phyloP scores from a whole-genome alignment of 2,113 vertebrate species.

The Bubalus kerabau region DNA sequence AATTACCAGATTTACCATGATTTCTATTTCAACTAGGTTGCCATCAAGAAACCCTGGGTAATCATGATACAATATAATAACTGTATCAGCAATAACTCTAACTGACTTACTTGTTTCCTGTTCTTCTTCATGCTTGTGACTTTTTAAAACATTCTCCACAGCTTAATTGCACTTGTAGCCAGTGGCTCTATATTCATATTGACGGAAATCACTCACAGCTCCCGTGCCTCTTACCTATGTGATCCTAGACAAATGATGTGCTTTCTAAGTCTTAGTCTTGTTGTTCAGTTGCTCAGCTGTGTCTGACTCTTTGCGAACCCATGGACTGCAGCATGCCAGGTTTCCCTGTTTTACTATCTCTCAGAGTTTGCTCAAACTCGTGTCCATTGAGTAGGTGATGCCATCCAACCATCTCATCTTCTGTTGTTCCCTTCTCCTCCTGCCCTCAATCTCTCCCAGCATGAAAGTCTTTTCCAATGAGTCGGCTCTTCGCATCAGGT shows the following conservation, averaged over 20 bases:
- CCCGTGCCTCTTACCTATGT: background rate
- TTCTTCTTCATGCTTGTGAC: background rate
- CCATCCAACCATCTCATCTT: background rate
- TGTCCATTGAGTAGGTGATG: background rate
- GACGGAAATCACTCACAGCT: background rate
- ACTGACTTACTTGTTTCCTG: background rate
- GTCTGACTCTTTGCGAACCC: background rate
- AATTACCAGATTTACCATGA: background rate
- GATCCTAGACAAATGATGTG: background rate
- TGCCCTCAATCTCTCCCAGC: background rate
- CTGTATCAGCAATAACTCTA: background rate
- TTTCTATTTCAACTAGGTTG: background rate
- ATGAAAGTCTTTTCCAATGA: background rate
- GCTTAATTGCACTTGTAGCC: background rate
- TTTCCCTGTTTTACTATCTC: background rate
- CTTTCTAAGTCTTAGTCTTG: background rate
- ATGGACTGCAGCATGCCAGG: background rate
- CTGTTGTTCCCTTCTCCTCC: background rate
- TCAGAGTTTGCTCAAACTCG: background rate
- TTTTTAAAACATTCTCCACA: background rate
- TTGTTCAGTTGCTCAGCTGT: background rate
- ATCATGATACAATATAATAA: background rate
- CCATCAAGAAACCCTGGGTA: background rate
- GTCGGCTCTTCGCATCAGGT: fast-evolving
- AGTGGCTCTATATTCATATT: background rate